Conservation (phyloP, 2,797 vertebrate genomes). For the Hapalemur alaotrensis region DNA sequence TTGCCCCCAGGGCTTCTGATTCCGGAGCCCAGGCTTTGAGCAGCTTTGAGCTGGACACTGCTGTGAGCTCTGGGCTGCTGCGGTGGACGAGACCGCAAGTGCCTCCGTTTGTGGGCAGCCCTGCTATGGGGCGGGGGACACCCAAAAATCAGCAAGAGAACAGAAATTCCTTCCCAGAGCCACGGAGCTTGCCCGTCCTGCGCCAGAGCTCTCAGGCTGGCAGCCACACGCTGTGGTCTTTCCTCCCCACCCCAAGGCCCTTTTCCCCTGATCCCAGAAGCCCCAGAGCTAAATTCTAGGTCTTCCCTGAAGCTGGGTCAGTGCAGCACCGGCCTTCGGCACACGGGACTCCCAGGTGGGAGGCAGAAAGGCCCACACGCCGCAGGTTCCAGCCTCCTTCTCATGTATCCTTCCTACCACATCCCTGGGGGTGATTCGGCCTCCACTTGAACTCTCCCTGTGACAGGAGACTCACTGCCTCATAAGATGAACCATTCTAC, state of each 20-base stretch:
- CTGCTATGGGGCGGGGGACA: too few species aligned
- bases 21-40: not conserved
- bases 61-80: not conserved
- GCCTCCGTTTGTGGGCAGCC: not conserved
- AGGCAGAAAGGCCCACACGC: not conserved
- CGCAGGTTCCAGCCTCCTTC: not conserved
- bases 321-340: not conserved
- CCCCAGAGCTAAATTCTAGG: not conserved
- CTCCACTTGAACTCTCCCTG: not conserved
- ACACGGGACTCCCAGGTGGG: not conserved
- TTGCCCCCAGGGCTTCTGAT: not conserved
- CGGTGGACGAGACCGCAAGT: not conserved
- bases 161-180: not conserved
- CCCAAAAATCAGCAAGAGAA: not conserved
- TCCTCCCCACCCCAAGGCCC: not conserved
- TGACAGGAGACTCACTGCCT: not conserved
- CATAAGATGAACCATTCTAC: not conserved
- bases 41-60: too few species aligned
- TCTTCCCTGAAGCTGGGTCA: too few species aligned
- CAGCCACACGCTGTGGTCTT: rapidly evolving
- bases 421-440: not conserved
- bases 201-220: rapidly evolving
- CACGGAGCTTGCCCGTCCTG: rapidly evolving
- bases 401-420: not conserved
- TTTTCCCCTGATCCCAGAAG: not conserved